Evolutionary conservation across 2,797 vertebrate species (phyloP).

Genomic region (Kryptolebias ocellatus): DNA sequence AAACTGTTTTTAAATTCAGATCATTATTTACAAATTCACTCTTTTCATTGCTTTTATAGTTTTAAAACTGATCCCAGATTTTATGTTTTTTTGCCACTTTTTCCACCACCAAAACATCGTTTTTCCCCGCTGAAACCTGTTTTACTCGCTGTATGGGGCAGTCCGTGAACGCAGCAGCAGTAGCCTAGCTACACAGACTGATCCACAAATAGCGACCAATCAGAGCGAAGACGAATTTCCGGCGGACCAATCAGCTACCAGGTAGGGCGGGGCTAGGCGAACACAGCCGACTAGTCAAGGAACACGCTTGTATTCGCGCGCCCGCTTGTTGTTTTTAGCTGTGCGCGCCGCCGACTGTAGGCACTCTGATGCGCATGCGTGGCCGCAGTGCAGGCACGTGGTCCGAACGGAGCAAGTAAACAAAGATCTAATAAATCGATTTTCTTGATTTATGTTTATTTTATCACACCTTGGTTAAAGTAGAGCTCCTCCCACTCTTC

Average conservation of each 20-base stretch:
- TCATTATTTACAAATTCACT: not conserved
- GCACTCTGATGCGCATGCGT: conserved; percentile 49
- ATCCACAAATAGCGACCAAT: conserved; percentile 73
- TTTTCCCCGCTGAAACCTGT: not conserved
- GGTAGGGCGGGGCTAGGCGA: conserved; percentile 18
- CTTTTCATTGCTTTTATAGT: not conserved
- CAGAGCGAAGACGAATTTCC: not conserved
- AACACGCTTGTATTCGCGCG: conserved; percentile 23
- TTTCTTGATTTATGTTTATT: not conserved
- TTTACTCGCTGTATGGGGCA: not conserved
- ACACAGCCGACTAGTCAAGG: conserved; percentile 43
- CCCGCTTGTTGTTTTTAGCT: conserved; percentile 68
- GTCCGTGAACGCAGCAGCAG: conserved; percentile 55
- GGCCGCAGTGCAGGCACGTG: conserved; percentile 71
- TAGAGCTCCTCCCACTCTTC: not conserved
- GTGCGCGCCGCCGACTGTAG: conserved; percentile 66
- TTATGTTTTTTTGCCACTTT: fast-evolving
- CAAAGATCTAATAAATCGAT: conserved; percentile 57
- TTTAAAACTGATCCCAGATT: too few relatives aligned
- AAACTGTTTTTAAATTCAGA: not conserved
- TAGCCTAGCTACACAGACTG: conserved; percentile 65
- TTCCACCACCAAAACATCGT: conserved; percentile 3
- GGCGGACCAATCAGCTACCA: conserved; percentile 30
- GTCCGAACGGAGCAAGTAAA: conserved; percentile 72
- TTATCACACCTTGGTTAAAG: not conserved